Base-by-base conservation (phyloP, 2,888 invertebrate species). In the Ophion ellenae region DNA sequence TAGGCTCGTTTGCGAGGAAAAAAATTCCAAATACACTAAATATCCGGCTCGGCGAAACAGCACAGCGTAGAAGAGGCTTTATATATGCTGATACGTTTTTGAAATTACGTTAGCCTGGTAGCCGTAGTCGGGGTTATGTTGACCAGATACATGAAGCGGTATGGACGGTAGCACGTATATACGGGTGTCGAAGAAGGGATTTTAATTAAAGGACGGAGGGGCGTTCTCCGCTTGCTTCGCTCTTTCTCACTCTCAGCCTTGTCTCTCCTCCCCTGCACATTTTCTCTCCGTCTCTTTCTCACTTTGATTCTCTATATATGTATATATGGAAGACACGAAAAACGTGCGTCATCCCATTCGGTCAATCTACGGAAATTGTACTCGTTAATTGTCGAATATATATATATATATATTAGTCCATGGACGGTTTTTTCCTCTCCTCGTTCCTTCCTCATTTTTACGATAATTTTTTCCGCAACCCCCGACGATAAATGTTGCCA, bases 311-410 rank as follows among this genome's bases (percentile, higher is more conserved):
- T 63, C 74, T 61, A 24, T 47, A 73, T 45, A 66, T 59, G 66
- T 78, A 77, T 81, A 84, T 84, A 81, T 73, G 76, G 84, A 77
- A 77, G 84, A 80, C 66, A 84, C 77, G 73, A 81, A 82, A 77
- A 84, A 76, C 84, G 81, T 84, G 84, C 81, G 84, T 84, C 84
- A 84, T 81, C 81, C 81, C 71, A 84, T 84, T 84, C 84, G 81
- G 61, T 84, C 84, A 81, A 81, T 84, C 84, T 84, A 84, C 84
- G 84, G 84, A 84, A 84, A 85, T 83, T 85, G 85, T 85, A 78
- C 78, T 82, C 82, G 82, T 79, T 82, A 83, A 85, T 85, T 85
- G 78, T 79, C 82, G 70, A 82, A 78, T 85, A 74, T 70, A 75
- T 69, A 73, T 32, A 59, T 53, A n/a, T 47, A 24, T 67, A 53